Percentiles rank a stretch among this genome's conserved stretches.
Evolutionary conservation across 2,888 invertebrate genomes (phyloP).

Genomic region (Phymatocera aterrima): DNA sequence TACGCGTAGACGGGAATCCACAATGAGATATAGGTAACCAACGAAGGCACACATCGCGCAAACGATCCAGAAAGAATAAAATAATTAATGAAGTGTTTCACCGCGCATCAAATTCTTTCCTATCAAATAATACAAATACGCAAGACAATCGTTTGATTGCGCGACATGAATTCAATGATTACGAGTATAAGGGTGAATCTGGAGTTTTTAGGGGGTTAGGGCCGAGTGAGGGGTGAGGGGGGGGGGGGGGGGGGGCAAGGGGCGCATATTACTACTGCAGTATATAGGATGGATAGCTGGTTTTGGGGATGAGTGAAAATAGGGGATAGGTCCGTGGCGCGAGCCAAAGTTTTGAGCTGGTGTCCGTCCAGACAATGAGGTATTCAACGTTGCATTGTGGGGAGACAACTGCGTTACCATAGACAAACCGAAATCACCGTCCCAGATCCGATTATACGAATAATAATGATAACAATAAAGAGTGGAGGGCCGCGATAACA

Average conservation of each 20-base stretch:
- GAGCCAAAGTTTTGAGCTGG: slow-evolving; percentile 70
- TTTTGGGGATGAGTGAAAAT: slow-evolving; percentile 3
- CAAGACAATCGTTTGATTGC: slow-evolving; percentile 67
- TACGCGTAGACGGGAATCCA: not conserved
- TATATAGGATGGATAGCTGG: not conserved
- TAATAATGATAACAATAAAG: slow-evolving; percentile 61
- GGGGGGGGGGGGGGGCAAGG: not conserved
- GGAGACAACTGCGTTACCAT: slow-evolving; percentile 70
- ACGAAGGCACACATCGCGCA: not conserved
- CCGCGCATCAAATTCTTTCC: no score
- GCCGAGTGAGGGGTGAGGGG: not conserved
- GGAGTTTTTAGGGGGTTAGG: not conserved
- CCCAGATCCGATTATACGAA: slow-evolving; percentile 70
- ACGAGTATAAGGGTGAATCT: not conserved
- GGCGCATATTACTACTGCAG: no score
- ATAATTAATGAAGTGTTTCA: not conserved
- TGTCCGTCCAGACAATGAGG: slow-evolving; percentile 70
- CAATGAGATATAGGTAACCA: not conserved
- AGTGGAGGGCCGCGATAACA: slow-evolving; percentile 52
- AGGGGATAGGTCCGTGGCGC: slow-evolving; percentile 50
- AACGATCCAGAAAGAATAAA: not conserved
- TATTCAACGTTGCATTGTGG: slow-evolving; percentile 67
- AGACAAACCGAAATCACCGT: slow-evolving; percentile 73
- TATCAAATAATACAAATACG: not conserved
- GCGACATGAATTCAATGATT: slow-evolving; percentile 59